Base-by-base conservation (phyloP, 2,113 vertebrate genomes). In the Narcine bancroftii region DNA sequence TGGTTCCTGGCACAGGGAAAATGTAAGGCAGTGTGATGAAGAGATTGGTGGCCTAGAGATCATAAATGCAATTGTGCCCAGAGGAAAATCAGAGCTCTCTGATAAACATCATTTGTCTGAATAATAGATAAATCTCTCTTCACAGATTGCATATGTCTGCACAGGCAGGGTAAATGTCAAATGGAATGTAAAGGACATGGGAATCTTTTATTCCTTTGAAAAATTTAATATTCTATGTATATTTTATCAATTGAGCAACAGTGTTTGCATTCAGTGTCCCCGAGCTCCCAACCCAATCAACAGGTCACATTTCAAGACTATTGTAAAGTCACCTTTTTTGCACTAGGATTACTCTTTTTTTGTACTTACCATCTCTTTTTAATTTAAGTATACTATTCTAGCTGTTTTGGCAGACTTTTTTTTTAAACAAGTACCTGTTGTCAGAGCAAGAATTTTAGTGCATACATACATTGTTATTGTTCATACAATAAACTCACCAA, bases 121-220 rank as follows among this genome's bases (percentile, higher is more conserved):
- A 91, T 91, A 91, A 91, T 45, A 91, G 24, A 91, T 91, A 91
- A 91, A 33, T 1, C 36, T 47, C 89, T 91, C 65, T 91, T 71
- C 33, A 91, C 89, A 91, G 24, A 91, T 63, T 33, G 60, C 63
- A 66, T 69, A 91, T 71, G 89, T 91, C 89, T 47, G 89, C 63
- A 47, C 65, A 45, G 89, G 65, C 65, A 36, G 89, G 89, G 47
- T 69, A 47, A 91, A 69, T 91, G 89, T 91, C 89, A 91, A 69
- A 47, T 69, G 10, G 36, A 69, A 91, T 13, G 89, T 69, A 71
- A 91, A 91, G 39, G 89, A 65, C 89, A 91, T 36, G 5, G 42
- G 63, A 69, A 26, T 69, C 66, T 13, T 42, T 71, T 69, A 47
- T 63, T 26, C 71, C 89, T 45, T 91, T 47, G 21, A 91, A 42